Evolutionary conservation across 2,797 vertebrate species (phyloP).

Genomic region (Danio choprae): DNA sequence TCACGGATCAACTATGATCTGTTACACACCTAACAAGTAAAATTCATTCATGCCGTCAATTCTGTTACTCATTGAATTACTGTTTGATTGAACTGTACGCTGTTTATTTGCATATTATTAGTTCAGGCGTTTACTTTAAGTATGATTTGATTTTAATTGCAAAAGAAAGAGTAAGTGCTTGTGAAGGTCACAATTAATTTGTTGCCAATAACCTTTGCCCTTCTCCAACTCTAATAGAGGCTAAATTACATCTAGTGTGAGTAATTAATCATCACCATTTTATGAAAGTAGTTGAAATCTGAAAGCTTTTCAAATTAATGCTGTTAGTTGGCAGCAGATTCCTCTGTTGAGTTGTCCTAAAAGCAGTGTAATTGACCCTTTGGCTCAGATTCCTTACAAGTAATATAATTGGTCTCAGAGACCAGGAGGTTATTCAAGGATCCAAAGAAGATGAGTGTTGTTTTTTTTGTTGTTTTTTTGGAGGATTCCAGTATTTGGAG

Average conservation of each 20-base stretch:
- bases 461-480: no score
- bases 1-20: no score
- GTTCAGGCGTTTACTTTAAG: background rate
- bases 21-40: background rate
- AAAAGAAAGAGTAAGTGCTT: background rate
- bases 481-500: slow-evolving; percentile 1
- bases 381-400: slow-evolving; percentile 23
- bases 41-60: background rate
- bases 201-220: slow-evolving; percentile 14
- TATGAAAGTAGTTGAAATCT: slow-evolving; percentile 42
- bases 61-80: background rate
- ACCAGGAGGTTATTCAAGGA: background rate
- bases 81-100: background rate
- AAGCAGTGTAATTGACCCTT: slow-evolving; percentile 3
- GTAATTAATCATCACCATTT: slow-evolving; percentile 49
- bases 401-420: slow-evolving; percentile 43
- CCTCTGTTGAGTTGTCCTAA: slow-evolving; percentile 35
- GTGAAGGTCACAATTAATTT: slow-evolving; percentile 24
- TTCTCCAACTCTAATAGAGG: slow-evolving; percentile 11
- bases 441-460: slow-evolving; percentile 9
- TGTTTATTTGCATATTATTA: background rate
- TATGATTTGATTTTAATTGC: background rate
- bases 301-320: slow-evolving; percentile 28
- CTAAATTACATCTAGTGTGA: slow-evolving; percentile 28
- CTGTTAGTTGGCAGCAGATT: slow-evolving; percentile 15